Conservation (phyloP, 1,140 invertebrate species). For the Papilio polytes region DNA sequence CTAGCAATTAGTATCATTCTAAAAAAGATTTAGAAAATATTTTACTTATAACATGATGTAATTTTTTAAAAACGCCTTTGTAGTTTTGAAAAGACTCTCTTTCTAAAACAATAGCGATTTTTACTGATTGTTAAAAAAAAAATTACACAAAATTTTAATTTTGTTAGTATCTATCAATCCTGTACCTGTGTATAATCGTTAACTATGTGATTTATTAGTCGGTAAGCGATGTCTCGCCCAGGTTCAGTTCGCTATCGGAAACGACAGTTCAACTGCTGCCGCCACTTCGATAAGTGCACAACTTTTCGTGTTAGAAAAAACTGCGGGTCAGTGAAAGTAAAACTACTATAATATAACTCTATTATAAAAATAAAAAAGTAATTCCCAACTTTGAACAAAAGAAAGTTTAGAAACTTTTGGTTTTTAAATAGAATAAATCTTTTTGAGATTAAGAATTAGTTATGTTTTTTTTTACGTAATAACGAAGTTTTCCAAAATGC, state of each 20-base stretch:
- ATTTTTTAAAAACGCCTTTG: no score
- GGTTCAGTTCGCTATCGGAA: slow-evolving; percentile 44
- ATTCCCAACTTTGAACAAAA: background rate
- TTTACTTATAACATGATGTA: no score
- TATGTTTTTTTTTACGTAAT: no score
- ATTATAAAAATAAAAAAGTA: background rate
- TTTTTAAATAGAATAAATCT: no score
- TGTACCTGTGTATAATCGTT: slow-evolving; percentile 55
- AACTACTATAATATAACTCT: background rate
- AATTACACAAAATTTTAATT: slow-evolving; percentile 6
- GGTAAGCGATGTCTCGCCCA: slow-evolving; percentile 53
- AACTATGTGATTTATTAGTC: slow-evolving; percentile 64
- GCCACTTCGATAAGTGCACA: slow-evolving; percentile 44
- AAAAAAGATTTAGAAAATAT: no score
- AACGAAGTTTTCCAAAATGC: background rate
- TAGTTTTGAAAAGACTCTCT: background rate
- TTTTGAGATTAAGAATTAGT: no score
- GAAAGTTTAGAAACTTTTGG: no score
- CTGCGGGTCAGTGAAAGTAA: background rate
- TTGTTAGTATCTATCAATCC: slow-evolving; percentile 42
- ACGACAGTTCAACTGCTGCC: slow-evolving; percentile 52
- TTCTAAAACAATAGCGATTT: background rate
- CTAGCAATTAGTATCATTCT: no score
- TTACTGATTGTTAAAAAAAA: background rate
- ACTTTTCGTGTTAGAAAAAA: background rate